phyloP scores from a whole-genome alignment of 2,888 invertebrate species.

The Leucoma salicis region DNA sequence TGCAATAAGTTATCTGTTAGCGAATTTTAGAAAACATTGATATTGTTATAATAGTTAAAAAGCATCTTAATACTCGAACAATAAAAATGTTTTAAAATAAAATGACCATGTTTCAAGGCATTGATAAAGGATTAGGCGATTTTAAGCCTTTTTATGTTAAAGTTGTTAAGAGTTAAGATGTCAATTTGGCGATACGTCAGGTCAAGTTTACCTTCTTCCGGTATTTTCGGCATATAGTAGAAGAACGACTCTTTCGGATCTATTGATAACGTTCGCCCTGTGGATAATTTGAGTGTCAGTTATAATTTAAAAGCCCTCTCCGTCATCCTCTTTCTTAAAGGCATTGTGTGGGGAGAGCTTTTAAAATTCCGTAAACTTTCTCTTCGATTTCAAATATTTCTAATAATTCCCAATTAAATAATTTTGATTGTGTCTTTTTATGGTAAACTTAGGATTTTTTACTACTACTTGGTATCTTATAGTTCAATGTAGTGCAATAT shows the following conservation, averaged over 20 bases:
- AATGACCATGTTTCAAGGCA: constrained; percentile 44
- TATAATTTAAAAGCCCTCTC: constrained; percentile 23
- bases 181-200: constrained; percentile 61
- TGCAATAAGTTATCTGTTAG: constrained; percentile 26
- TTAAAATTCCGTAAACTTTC: no score
- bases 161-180: constrained; percentile 69
- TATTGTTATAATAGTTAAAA: constrained; percentile 31
- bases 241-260: constrained; percentile 72
- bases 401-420: no score
- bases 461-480: no score
- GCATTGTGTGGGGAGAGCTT: not conserved
- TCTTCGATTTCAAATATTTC: no score
- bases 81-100: constrained; percentile 53
- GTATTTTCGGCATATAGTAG: constrained; percentile 77
- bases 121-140: constrained; percentile 71
- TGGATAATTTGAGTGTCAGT: constrained; percentile 58
- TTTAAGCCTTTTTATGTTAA: constrained; percentile 75
- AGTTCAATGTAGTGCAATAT: no score
- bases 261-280: constrained; percentile 78
- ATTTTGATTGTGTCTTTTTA: no score
- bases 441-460: no score
- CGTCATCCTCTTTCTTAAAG: not conserved
- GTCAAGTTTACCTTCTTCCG: constrained; percentile 71
- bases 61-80: constrained; percentile 45
- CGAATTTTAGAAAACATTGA: constrained; percentile 15